A percentile compares a stretch with the other conserved stretches of the same genome.
Evolutionary conservation across 2,113 vertebrate genomes (phyloP).

Genomic region (Garra rufa): DNA sequence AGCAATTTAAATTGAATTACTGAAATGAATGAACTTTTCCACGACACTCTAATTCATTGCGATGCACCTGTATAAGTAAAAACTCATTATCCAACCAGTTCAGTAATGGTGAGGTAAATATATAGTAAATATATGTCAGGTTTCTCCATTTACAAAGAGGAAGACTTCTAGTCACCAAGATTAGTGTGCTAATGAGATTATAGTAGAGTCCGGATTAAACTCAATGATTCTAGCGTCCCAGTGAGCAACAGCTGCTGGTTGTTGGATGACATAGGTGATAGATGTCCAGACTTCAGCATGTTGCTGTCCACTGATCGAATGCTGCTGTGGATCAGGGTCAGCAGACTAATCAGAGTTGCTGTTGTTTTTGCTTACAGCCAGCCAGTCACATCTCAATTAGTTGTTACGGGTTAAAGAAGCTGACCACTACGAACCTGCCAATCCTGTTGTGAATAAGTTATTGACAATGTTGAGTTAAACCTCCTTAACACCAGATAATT

Average conservation of each 20-base stretch:
- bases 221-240: background rate
- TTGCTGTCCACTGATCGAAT: background rate
- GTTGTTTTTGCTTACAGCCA: slow-evolving; percentile 41
- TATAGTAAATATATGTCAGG: background rate
- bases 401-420: background rate
- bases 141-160: background rate
- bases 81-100: background rate
- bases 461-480: slow-evolving; percentile 27
- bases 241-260: background rate
- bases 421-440: background rate
- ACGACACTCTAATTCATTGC: no score
- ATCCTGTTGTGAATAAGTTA: slow-evolving; percentile 12
- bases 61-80: no score
- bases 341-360: background rate
- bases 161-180: slow-evolving; percentile 4
- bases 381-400: slow-evolving; percentile 58
- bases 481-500: slow-evolving; percentile 29
- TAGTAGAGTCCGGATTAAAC: slow-evolving; percentile 16
- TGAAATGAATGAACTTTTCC: no score
- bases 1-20: no score
- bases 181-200: slow-evolving; percentile 29
- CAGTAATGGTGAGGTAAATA: background rate
- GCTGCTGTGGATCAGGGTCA: background rate
- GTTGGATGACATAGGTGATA: background rate
- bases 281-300: background rate